A percentile compares a stretch with the other conserved stretches of the same genome.
These are phyloP conservation scores for Sarcophaga subvicina DNA, from an alignment of 2,888 invertebrate genomes.

Conservation along the genomic window DNA sequence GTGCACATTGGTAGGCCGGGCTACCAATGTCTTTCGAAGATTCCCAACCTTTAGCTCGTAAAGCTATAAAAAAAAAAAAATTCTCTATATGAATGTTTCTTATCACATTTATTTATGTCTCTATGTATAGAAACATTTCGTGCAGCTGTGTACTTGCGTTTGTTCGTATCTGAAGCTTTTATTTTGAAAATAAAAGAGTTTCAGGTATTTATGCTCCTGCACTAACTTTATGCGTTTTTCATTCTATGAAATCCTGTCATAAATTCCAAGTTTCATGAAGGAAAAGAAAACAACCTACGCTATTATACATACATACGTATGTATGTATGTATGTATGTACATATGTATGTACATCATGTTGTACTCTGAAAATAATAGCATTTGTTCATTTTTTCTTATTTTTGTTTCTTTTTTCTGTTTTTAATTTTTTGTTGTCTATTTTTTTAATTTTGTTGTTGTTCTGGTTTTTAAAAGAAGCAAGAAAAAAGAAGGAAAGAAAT, in stretches of 20 bases:
- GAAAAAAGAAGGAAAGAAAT: conserved; percentile 11
- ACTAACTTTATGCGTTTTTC: conserved; percentile 68
- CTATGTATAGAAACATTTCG: conserved; percentile 1
- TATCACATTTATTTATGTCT: background rate
- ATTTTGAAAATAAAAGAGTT: conserved; percentile 61
- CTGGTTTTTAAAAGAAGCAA: background rate
- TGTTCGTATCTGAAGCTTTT: background rate
- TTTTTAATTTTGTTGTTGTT: conserved; percentile 32
- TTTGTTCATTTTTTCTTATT: conserved; percentile 54
- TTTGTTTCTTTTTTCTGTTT: background rate
- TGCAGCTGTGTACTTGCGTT: conserved; percentile 17
- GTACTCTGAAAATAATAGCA: conserved; percentile 59
- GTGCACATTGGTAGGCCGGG: no score
- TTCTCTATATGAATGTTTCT: no score
- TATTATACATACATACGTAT: conserved; percentile 9
- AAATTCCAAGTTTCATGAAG: conserved; percentile 67
- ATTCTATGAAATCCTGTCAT: conserved; percentile 69
- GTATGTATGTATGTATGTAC: background rate
- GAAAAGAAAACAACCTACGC: conserved; percentile 65
- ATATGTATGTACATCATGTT: conserved; percentile 1
- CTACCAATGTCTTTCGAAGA: no score
- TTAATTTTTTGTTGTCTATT: conserved; percentile 1
- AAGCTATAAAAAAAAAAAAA: no score
- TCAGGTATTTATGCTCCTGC: conserved; percentile 66
- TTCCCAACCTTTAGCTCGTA: no score